A percentile compares a stretch with the other conserved stretches of the same genome.
These are phyloP conservation scores for Gibbula magus DNA, from an alignment of 2,888 invertebrate genomes.

Conservation along the genomic window DNA sequence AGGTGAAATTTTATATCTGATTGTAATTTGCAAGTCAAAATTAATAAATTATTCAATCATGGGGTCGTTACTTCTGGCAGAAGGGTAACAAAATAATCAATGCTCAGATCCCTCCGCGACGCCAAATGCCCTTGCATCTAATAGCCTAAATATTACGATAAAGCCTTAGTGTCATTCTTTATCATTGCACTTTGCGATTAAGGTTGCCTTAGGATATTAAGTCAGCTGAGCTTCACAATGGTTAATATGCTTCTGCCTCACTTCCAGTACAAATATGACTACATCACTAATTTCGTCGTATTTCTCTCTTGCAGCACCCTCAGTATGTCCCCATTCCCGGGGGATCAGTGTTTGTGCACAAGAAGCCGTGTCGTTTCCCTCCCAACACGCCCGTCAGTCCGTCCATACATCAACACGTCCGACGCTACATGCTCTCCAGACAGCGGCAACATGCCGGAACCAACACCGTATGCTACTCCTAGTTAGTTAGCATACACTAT, in stretches of 20 bases:
- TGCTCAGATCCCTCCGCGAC: no score
- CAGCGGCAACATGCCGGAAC: neutral
- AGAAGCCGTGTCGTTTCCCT: slow-evolving; percentile 57
- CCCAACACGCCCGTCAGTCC: slow-evolving; percentile 35
- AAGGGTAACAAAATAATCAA: no score
- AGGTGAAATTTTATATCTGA: no score
- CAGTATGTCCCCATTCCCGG: slow-evolving; percentile 69
- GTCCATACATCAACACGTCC: slow-evolving; percentile 62
- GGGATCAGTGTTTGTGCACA: slow-evolving; percentile 69
- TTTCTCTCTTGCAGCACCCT: slow-evolving; percentile 45
- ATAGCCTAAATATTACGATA: no score
- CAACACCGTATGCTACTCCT: neutral
- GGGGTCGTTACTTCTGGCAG: no score
- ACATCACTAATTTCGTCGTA: no score
- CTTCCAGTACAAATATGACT: no score
- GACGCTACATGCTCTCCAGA: slow-evolving; percentile 51
- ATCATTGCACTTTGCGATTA: neutral
- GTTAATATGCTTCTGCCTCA: neutral
- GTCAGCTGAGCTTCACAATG: neutral
- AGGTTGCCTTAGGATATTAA: neutral
- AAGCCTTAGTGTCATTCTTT: no score
- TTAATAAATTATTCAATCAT: no score
- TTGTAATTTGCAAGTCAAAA: no score
- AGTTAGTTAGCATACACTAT: no score
- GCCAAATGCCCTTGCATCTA: no score